These are phyloP conservation scores for Jacana jacana DNA, from an alignment of 2,113 vertebrate genomes.

Conservation along the genomic window DNA sequence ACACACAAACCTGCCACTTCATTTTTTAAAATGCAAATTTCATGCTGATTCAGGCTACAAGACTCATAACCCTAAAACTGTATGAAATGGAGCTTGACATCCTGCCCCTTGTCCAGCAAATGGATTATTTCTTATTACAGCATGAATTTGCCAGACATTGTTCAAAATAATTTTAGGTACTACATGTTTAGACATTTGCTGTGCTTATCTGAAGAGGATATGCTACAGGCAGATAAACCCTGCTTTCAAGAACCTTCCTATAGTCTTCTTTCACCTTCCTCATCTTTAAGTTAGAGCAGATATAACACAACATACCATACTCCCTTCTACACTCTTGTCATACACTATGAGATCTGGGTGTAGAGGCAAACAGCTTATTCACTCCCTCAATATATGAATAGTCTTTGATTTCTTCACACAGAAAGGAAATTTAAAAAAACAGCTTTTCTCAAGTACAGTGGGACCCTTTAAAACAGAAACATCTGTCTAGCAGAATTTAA, in stretches of 20 bases:
- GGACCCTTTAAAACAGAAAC: neutral
- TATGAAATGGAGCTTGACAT: neutral
- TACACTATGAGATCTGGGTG: neutral
- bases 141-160: neutral
- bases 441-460: neutral
- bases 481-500: slow-evolving; percentile 34
- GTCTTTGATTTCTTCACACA: neutral
- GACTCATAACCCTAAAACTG: neutral
- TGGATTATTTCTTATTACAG: neutral
- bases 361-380: neutral
- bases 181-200: neutral
- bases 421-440: neutral
- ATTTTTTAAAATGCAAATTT: neutral
- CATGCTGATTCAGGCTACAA: neutral
- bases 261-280: neutral
- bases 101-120: neutral
- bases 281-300: neutral
- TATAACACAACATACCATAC: accelerated
- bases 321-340: neutral
- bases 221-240: neutral
- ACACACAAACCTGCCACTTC: neutral
- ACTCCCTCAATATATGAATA: neutral
- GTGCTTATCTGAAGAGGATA: neutral
- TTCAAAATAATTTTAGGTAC: neutral
- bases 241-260: neutral